Evolutionary conservation across 2,113 vertebrate species (phyloP), one percentile per base, ranked within the genome.

Genomic region (Corapipo altera): DNA sequence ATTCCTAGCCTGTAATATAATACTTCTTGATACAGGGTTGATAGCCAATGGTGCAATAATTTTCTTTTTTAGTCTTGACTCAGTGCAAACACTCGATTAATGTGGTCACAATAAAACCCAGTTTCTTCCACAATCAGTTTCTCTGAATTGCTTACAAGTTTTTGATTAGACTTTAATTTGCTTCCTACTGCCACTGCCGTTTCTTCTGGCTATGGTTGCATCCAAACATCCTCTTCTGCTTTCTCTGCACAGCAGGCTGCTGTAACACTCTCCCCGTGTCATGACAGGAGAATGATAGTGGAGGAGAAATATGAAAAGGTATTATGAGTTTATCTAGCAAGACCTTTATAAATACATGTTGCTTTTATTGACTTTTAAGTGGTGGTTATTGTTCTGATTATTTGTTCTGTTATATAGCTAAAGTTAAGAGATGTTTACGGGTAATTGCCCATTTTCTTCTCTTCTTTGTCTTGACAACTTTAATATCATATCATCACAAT

Each of bases 91-190:
- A 48, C 57, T 87, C 2, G 0, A 22, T 89, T 59, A 41, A 44
- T 46, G 54, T 66, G 46, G 37, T 73, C 89, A 71, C 59, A 35
- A 20, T 58, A 74, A 91, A 66, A 33, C 19, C 28, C 54, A 11
- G 43, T 79, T 77, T 90, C 61, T 86, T 77, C 44, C 72, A 67
- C 46, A 35, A 0, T 55, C 26, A 27, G 48, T 57, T 92, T 72
- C 76, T 93, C 76, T 64, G 37, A 64, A 65, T 61, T 93, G 33
- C 57, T 88, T 88, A 22, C 43, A 86, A 48, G 43, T 43, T 91
- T 94, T 87, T 89, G 24, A 72, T 66, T 44, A 57, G 37, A 49
- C 32, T 87, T 87, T 26, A 32, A 84, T 88, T 85, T 92, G 44
- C 78, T 84, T 77, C 65, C 46, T 88, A 7, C 54, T 70, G 64